Base-by-base conservation (phyloP, 2,797 vertebrate genomes). In the Alectoris magna region DNA sequence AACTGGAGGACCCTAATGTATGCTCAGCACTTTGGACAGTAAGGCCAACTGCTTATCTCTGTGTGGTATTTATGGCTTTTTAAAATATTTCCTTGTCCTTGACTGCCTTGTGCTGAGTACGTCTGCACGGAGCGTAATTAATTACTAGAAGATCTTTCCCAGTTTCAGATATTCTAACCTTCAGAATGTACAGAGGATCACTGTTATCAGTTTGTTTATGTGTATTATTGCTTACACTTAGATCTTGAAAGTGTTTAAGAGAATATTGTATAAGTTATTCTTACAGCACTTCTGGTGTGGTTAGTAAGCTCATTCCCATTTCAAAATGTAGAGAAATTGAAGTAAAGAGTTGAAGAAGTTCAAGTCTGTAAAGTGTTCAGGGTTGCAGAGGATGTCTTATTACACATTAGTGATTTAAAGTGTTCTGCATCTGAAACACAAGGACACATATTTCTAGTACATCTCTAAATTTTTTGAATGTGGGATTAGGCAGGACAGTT, bases 31-130 rank as follows among this genome's bases (percentile, higher is more conserved):
- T 88, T 79, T 31, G 88, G 60, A 79, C 86, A 87, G 38, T 74
- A 71, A 79, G 86, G 66, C 68, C 46, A 74, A 23, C 51, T 79
- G 34, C 55, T 93, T 93, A 67, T 88, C 72, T 93, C 69, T 94
- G 53, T 10, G 1, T 69, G 49, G 24, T 63, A 67, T 91, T 93
- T 90, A 64, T 74, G 56, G 15, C 64, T 87, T 91, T 84, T 53
- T 34, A 22, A 91, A 90, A 82, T 88, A 90, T 74, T 88, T 88
- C 38, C 87, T 71, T 85, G 79, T 34, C 78, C 88, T 93, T 85
- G 55, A 56, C n/a, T 22, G 49, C 51, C 14, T 81, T 74, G 18
- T 89, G 74, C 73, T 59, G 19, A 62, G 41, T 46, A 63, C 24
- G 85, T 64, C 17, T 80, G 60, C 51, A 13, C 13, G 48, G 64